phyloP scores from a whole-genome alignment of 2,888 invertebrate species.

The Phrixothrix hirtus region DNA sequence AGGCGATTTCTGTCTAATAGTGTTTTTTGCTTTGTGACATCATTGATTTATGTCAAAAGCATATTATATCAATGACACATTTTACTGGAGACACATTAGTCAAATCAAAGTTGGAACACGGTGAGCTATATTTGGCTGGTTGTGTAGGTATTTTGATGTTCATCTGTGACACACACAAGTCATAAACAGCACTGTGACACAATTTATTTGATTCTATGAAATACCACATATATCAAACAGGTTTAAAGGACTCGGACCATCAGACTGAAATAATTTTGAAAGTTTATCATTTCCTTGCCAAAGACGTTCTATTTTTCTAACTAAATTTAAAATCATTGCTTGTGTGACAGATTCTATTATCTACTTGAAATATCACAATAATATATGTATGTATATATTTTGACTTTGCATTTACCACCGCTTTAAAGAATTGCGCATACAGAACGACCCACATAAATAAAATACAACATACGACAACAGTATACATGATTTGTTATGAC shows the following conservation, averaged over 20 bases:
- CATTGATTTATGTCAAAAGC: constrained; percentile 40
- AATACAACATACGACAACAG: too few species aligned
- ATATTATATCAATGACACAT: constrained; percentile 41
- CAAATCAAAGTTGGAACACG: constrained; percentile 36
- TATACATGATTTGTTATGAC: too few species aligned
- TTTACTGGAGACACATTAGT: constrained; percentile 40
- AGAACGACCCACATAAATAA: too few species aligned
- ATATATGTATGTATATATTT: too few species aligned
- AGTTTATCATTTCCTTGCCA: constrained; percentile 34
- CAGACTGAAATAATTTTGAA: constrained; percentile 33
- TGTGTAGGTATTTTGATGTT: constrained; percentile 32
- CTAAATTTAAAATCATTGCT: constrained; percentile 22
- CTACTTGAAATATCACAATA: constrained; percentile 1
- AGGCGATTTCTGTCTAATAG: too few species aligned
- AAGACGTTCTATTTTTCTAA: constrained; percentile 25
- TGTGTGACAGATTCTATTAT: constrained; percentile 12
- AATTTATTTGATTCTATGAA: constrained; percentile 35
- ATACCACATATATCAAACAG: constrained; percentile 33
- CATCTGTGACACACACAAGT: constrained; percentile 31
- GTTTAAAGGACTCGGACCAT: constrained; percentile 29
- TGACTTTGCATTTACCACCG: too few species aligned
- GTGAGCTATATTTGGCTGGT: constrained; percentile 34
- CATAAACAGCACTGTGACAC: constrained; percentile 34
- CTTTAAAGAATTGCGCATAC: too few species aligned
- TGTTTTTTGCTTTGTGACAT: constrained; percentile 9